These are phyloP conservation scores for Hirtodrosophila cameraria DNA, from an alignment of 2,888 invertebrate species.

Conservation along the genomic window DNA sequence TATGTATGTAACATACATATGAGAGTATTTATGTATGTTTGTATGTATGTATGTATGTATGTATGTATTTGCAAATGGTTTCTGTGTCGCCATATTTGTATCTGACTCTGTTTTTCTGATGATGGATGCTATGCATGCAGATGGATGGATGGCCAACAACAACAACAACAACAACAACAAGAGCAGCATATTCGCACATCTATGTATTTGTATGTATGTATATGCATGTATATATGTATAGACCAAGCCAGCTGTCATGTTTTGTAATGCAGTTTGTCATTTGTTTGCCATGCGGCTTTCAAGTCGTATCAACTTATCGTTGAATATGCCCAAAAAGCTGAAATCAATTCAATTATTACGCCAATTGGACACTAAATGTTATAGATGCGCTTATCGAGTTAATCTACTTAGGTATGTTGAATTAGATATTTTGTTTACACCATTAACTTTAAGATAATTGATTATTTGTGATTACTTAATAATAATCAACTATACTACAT, in stretches of 20 bases:
- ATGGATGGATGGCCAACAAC: conserved; percentile 57
- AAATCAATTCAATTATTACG: conserved; percentile 38
- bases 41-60: conserved; percentile 11
- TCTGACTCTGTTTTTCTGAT: conserved; percentile 62
- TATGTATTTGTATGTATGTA: neutral
- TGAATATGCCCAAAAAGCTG: conserved; percentile 32
- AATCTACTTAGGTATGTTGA: no score
- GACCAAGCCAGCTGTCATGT: conserved; percentile 50
- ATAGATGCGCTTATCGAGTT: conserved; percentile 6
- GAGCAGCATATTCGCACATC: neutral
- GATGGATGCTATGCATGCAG: conserved; percentile 67
- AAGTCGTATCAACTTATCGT: conserved; percentile 46
- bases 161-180: conserved; percentile 6
- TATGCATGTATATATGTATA: neutral
- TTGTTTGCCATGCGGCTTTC: conserved; percentile 31
- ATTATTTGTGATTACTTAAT: no score
- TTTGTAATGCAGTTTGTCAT: conserved; percentile 63
- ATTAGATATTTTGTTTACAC: no score
- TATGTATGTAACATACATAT: neutral
- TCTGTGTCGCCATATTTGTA: conserved; percentile 69
- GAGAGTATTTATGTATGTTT: no score
- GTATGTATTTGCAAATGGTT: conserved; percentile 70
- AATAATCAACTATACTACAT: no score
- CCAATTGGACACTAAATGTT: conserved; percentile 6
- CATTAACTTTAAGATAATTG: no score